These are phyloP conservation scores for Lasioglossum vierecki DNA, from an alignment of 2,888 invertebrate genomes.

Conservation along the genomic window DNA sequence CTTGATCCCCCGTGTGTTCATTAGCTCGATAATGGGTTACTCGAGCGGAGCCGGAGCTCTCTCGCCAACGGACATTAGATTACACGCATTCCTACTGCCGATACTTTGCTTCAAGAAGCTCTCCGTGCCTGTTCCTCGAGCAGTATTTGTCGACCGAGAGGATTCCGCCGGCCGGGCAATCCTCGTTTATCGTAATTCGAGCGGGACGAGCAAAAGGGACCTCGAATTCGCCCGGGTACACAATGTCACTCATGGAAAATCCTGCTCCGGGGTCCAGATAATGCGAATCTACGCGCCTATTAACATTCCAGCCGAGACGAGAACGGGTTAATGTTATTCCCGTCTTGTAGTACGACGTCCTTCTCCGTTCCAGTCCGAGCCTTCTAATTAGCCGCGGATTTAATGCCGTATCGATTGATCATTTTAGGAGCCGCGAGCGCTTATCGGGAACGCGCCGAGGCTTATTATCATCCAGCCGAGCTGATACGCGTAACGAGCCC, in stretches of 20 bases:
- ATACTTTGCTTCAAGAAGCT: background rate
- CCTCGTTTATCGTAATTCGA: conserved; percentile 59
- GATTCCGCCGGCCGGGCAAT: conserved; percentile 36
- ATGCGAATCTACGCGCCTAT: conserved; percentile 44
- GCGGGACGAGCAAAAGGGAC: conserved; percentile 24
- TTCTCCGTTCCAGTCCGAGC: conserved; percentile 1
- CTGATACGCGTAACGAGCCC: conserved; percentile 15
- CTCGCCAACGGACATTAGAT: conserved; percentile 50
- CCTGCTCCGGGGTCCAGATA: conserved; percentile 24
- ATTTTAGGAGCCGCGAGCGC: conserved; percentile 23
- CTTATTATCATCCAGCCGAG: background rate
- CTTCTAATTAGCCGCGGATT: conserved; percentile 54
- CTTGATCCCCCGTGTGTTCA: conserved; percentile 37
- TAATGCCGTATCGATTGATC: conserved; percentile 52
- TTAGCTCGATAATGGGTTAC: conserved; percentile 61
- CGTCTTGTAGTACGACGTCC: background rate
- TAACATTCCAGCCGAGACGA: conserved; percentile 28
- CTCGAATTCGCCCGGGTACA: conserved; percentile 45
- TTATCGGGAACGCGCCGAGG: conserved; percentile 17
- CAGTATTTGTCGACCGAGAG: conserved; percentile 16
- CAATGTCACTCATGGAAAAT: conserved; percentile 49
- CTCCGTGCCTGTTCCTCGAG: background rate
- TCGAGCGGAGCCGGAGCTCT: conserved; percentile 26
- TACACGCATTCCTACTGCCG: conserved; percentile 50
- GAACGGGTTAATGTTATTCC: conserved; percentile 36